These are phyloP conservation scores for Phocoena sinus DNA, from an alignment of 2,113 vertebrate species.

Conservation along the genomic window DNA sequence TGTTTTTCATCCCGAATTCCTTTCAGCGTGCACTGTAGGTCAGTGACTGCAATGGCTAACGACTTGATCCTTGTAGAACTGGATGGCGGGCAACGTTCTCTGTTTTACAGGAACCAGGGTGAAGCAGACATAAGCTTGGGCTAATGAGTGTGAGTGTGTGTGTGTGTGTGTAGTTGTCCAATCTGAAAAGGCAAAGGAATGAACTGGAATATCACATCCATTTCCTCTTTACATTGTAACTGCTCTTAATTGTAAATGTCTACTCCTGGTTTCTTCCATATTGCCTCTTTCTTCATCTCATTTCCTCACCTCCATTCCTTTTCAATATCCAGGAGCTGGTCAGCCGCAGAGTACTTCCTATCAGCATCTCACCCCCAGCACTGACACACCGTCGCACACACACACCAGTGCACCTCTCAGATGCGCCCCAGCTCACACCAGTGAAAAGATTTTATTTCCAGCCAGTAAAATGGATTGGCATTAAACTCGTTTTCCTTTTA, in stretches of 20 bases:
- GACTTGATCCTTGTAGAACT: neutral
- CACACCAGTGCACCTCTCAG: fast-evolving
- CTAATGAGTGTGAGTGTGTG: neutral
- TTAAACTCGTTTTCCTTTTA: neutral
- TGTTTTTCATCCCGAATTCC: neutral
- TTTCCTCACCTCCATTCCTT: neutral
- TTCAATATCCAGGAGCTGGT: neutral
- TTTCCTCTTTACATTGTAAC: neutral
- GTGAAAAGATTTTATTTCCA: neutral
- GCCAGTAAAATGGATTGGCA: neutral
- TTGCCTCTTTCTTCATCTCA: neutral
- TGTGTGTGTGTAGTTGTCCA: neutral
- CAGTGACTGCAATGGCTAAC: neutral
- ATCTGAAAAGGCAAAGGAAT: neutral
- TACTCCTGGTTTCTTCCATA: neutral
- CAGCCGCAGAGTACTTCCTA: neutral
- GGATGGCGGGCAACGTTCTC: neutral
- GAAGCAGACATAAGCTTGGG: neutral
- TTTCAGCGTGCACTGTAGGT: neutral
- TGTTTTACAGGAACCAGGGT: neutral
- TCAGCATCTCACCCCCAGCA: too few relatives aligned
- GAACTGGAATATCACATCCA: neutral
- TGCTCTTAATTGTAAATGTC: neutral
- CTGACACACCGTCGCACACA: neutral
- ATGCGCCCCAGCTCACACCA: neutral